Conservation (phyloP, 92 coral and sea anemone genomes). For the Anthopleura xanthogrammica region DNA sequence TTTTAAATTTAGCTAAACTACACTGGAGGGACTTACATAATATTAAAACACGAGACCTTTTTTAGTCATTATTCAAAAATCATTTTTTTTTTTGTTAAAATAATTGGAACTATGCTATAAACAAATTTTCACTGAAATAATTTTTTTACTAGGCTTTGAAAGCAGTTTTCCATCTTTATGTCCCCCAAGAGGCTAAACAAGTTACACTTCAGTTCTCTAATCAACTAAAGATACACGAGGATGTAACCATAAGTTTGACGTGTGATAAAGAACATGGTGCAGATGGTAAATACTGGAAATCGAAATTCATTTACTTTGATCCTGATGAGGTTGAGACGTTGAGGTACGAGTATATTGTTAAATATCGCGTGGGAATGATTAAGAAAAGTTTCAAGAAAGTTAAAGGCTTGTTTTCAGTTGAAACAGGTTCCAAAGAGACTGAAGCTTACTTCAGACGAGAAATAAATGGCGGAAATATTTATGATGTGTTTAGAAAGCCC, state of each 20-base stretch:
- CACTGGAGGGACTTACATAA: no score
- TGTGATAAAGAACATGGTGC: not conserved
- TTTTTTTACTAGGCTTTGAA: no score
- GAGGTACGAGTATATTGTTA: conserved; percentile 48
- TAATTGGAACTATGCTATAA: no score
- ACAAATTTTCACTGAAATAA: no score
- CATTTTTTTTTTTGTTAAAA: no score
- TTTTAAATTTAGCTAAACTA: no score
- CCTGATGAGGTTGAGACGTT: not conserved
- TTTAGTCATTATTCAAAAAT: no score
- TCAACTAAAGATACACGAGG: conserved; percentile 7
- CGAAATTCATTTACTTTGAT: conserved; percentile 16
- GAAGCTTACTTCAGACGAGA: not conserved
- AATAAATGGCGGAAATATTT: conserved; percentile 37
- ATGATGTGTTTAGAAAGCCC: conserved; percentile 59
- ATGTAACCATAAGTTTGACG: conserved; percentile 20
- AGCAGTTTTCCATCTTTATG: conserved; percentile 36
- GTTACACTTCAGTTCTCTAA: conserved; percentile 17
- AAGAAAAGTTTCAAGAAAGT: no score
- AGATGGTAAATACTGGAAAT: conserved; percentile 45
- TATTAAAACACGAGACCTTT: no score
- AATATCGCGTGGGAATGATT: no score
- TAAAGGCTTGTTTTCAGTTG: no score
- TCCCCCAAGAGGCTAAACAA: conserved; percentile 34
- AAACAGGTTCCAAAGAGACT: no score